Percentiles rank a stretch among this genome's conserved stretches.
Evolutionary conservation across 1,140 invertebrate species (phyloP).

Genomic region (Drosophila tropicalis): DNA sequence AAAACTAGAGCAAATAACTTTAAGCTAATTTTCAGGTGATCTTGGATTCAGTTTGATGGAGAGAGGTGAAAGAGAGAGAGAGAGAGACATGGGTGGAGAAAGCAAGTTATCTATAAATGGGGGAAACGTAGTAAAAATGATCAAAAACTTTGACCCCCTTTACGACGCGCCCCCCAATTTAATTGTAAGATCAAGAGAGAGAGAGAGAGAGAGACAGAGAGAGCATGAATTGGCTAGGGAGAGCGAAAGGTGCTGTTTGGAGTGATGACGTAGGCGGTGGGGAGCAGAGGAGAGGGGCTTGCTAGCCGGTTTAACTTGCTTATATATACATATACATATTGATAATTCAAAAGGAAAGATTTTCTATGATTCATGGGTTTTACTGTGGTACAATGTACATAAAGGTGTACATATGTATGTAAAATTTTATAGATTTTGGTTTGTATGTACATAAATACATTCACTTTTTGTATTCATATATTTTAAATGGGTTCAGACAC

Average conservation of each 20-base stretch:
- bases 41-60: neutral
- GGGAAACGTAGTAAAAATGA: too few species aligned
- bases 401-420: neutral
- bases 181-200: neutral
- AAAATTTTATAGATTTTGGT: neutral
- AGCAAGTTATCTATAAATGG: too few species aligned
- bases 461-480: conserved; percentile 14
- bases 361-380: conserved; percentile 8
- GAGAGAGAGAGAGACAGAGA: neutral
- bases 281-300: too few species aligned
- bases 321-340: neutral
- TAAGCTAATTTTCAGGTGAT: conserved; percentile 10
- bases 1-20: conserved; percentile 1
- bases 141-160: too few species aligned
- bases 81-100: too few species aligned
- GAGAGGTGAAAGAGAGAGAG: too few species aligned
- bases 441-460: neutral
- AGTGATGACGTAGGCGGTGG: too few species aligned
- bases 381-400: neutral
- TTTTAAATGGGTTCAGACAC: conserved; percentile 9
- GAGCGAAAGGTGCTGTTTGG: too few species aligned
- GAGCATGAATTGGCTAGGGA: neutral
- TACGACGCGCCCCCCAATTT: neutral
- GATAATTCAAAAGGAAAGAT: neutral
- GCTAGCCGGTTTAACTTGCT: conserved; percentile 11